phyloP scores from a whole-genome alignment of 2,888 invertebrate genomes.

The Petrophora chlorosata region DNA sequence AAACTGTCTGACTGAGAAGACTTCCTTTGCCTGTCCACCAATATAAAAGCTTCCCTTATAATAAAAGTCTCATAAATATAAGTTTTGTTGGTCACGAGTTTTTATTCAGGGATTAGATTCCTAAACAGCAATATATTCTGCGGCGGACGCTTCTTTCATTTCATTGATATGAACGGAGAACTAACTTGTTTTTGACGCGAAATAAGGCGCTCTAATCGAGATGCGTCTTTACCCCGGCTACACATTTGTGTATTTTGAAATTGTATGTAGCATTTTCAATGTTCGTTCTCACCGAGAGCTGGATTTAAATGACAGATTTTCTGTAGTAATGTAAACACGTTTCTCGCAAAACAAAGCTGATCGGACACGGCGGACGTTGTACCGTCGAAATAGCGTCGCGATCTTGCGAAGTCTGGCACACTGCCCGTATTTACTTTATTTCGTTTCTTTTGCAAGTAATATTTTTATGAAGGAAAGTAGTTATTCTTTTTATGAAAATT shows the following conservation, averaged over 20 bases:
- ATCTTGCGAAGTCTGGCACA: constrained; percentile 64
- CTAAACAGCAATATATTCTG: constrained; percentile 27
- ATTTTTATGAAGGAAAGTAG: constrained; percentile 52
- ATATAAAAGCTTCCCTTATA: constrained; percentile 41
- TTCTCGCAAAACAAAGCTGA: constrained; percentile 47
- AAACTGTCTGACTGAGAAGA: constrained; percentile 54
- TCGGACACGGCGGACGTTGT: constrained; percentile 42
- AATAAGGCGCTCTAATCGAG: constrained; percentile 11
- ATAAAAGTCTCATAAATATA: constrained; percentile 40
- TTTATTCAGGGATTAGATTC: constrained; percentile 30
- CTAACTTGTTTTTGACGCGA: constrained; percentile 18
- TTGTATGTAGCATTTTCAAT: constrained; percentile 11
- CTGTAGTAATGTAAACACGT: constrained; percentile 22
- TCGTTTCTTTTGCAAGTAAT: constrained; percentile 60
- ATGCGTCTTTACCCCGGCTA: constrained; percentile 7
- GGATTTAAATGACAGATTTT: constrained; percentile 20
- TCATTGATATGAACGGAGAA: constrained; percentile 16
- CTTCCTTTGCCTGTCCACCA: constrained; percentile 58
- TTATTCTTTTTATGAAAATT: constrained; percentile 47
- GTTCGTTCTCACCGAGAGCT: constrained; percentile 11
- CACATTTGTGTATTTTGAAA: constrained; percentile 10
- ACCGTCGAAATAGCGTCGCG: constrained; percentile 68
- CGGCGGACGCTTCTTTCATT: constrained; percentile 10
- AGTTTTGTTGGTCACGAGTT: constrained; percentile 24
- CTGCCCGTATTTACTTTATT: constrained; percentile 65